These are phyloP conservation scores for Serilophus lunatus DNA, from an alignment of 2,113 vertebrate species.

Conservation along the genomic window DNA sequence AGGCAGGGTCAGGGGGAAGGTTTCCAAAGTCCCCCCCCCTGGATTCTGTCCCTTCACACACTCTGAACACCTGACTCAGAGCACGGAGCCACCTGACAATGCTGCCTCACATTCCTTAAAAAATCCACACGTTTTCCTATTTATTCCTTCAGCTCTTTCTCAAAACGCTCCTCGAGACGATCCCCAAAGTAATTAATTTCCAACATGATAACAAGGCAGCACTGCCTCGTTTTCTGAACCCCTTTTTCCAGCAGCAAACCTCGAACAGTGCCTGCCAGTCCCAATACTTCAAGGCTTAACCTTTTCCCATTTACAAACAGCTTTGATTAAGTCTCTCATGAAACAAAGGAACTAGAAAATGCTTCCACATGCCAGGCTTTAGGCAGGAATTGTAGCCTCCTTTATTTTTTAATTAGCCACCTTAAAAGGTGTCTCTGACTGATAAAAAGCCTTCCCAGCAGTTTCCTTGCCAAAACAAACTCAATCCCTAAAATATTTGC, in stretches of 20 bases:
- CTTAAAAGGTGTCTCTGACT: slow-evolving; percentile 8
- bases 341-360: background rate
- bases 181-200: background rate
- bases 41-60: background rate
- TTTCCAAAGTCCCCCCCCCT: accelerated
- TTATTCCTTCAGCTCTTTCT: background rate
- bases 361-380: background rate
- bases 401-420: slow-evolving; percentile 4
- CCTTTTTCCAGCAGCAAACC: background rate
- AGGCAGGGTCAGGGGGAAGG: background rate
- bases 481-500: background rate
- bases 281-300: background rate
- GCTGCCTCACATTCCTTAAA: accelerated
- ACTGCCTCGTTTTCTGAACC: background rate
- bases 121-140: background rate
- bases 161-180: background rate
- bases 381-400: background rate
- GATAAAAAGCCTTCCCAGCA: background rate
- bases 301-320: background rate
- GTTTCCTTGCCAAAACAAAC: background rate
- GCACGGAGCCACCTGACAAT: accelerated
- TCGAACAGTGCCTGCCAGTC: background rate
- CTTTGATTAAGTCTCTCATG: background rate
- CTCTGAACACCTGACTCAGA: accelerated
- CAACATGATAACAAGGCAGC: background rate